Conservation (phyloP, 2,113 vertebrate genomes). For the Menidia beryllina region DNA sequence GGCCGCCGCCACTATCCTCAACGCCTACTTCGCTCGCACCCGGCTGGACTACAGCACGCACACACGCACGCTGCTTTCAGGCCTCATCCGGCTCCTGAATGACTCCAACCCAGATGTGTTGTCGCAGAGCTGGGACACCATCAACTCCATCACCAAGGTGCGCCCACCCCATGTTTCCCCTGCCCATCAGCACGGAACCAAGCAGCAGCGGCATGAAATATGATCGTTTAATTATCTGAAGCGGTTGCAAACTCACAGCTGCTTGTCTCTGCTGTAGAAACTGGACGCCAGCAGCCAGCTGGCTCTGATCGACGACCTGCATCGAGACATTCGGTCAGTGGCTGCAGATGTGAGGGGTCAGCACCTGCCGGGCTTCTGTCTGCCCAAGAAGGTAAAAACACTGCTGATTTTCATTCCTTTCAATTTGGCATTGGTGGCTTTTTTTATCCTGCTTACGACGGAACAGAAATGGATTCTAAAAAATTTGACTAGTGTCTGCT, state of each 20-base stretch:
- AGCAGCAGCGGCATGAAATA: too few species aligned
- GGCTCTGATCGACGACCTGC: slow-evolving; percentile 94
- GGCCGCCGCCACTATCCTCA: slow-evolving; percentile 92
- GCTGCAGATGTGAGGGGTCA: slow-evolving; percentile 91
- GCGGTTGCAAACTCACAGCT: not conserved
- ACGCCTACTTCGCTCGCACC: slow-evolving; percentile 93
- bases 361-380: slow-evolving; percentile 95
- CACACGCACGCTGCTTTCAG: slow-evolving; percentile 89
- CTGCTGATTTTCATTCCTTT: not conserved
- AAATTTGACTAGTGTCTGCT: too few species aligned
- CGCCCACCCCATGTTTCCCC: too few species aligned
- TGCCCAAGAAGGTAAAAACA: slow-evolving; percentile 92
- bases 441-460: too few species aligned
- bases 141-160: slow-evolving; percentile 97
- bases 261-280: slow-evolving; percentile 81
- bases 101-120: slow-evolving; percentile 90
- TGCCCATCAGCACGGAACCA: too few species aligned
- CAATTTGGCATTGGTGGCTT: too few species aligned
- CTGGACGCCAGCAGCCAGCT: slow-evolving; percentile 96
- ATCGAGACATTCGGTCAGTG: slow-evolving; percentile 90
- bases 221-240: not conserved
- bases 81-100: slow-evolving; percentile 94
- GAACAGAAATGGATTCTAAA: too few species aligned
- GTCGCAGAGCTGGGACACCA: slow-evolving; percentile 96
- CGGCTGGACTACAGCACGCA: slow-evolving; percentile 92